Percentiles rank a stretch among this genome's conserved stretches.
phyloP scores from a whole-genome alignment of 1,140 invertebrate genomes.

The Thaumatotibia leucotreta region DNA sequence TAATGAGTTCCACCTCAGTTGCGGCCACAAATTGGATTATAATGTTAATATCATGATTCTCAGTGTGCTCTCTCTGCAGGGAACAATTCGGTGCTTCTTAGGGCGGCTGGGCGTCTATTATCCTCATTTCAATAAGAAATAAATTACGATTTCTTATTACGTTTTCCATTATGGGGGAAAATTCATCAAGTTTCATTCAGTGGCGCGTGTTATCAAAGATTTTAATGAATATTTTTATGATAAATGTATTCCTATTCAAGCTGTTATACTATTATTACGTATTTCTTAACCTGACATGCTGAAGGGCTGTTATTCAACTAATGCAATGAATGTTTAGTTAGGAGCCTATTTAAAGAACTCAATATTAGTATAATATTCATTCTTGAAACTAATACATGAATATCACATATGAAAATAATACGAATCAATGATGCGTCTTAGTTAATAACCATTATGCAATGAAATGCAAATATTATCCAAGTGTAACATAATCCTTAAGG shows the following conservation, averaged over 20 bases:
- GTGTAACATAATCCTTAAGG: too few species aligned
- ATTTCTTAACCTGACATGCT: neutral
- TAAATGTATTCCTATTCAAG: conserved; percentile 11
- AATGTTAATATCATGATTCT: conserved; percentile 67
- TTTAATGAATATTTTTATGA: conserved; percentile 44
- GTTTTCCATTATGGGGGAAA: conserved; percentile 68
- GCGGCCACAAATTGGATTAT: conserved; percentile 68
- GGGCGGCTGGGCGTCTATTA: conserved; percentile 61
- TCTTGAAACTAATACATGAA: neutral
- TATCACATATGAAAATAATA: neutral
- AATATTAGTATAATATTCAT: neutral
- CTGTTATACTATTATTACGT: conserved; percentile 12
- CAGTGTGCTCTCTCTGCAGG: conserved; percentile 41
- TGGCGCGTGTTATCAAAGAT: conserved; percentile 49
- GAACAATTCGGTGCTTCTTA: conserved; percentile 54
- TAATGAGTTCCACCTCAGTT: conserved; percentile 63
- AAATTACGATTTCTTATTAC: conserved; percentile 76
- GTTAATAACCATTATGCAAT: too few species aligned
- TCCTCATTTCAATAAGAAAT: conserved; percentile 75
- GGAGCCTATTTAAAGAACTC: neutral
- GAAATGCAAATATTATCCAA: too few species aligned
- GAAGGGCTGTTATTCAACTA: neutral
- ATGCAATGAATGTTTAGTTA: neutral
- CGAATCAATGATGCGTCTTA: too few species aligned
- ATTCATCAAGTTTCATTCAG: conserved; percentile 66